Evolutionary conservation across 2,888 invertebrate species (phyloP), one percentile per base, ranked within the genome.

Genomic region (Drosophila antonietae): DNA sequence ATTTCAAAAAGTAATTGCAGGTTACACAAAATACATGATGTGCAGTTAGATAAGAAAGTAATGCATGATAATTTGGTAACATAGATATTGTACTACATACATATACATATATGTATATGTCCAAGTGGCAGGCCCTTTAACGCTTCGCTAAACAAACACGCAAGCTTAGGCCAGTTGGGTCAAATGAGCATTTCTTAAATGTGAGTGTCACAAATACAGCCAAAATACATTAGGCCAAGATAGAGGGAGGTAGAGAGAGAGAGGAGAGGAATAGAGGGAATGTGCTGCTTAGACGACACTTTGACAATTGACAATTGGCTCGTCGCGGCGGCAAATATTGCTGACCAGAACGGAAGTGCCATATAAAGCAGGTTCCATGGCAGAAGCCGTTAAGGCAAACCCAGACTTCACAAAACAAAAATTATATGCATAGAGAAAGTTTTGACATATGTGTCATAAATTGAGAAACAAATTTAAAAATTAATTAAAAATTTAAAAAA

Each of bases 271-370:
- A n/a, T n/a, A n/a, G 2, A 41, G n/a, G 8, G 15, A 39, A 14
- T 44, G 35, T 41, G 37, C 23, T 70, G 46, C 23, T 46, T 5
- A 35, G 68, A 51, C 57, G 64, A 52, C 68, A 57, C 65, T 67
- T 60, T 58, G 80, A 72, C 81, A 49, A 61, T 56, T 70, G 61
- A 70, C 86, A 52, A 67, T 59, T 70, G 63, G 62, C 49, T 41
- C 23, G 39, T 35, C 51, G 51, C 6, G 52, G 35, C 49, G 7
- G 47, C 66, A 71, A 75, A 75, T 66, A 72, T 75, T 79, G 70
- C 53, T 58, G 87, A 73, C 51, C 59, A 75, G 81, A 88, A 84
- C 83, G 89, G 83, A 88, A 84, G 83, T 83, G 53, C 81, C 87
- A 73, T 75, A 68, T 68, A 70, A 75, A 68, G 65, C 68, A n/a